Evolutionary conservation across 2,888 invertebrate species (phyloP), one percentile per base, ranked within the genome.

Genomic region (Trachelus tabidus): DNA sequence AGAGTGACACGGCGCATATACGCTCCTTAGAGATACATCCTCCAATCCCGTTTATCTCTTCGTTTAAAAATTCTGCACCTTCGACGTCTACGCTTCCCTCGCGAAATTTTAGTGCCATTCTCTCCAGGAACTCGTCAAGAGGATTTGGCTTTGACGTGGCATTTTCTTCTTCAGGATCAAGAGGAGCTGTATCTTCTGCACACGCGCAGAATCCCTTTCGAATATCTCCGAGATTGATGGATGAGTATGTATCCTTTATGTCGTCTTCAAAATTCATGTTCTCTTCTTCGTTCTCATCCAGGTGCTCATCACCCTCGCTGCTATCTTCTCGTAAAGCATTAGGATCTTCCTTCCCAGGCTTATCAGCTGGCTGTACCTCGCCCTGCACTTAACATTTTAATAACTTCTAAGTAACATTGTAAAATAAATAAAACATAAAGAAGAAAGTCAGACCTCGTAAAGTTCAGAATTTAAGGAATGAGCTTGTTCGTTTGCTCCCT

Each of bases 41-140:
- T 75, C 90, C 90, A 79, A 90, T 90, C 75, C 90, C 90, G 11
- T 85, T 82, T 73, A 90, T 82, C 56, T 56, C 15, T 23, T 56
- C 56, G 23, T 6, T 56, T 23, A 56, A 15, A 2, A 56, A 23
- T 56, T 56, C 56, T 2, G 23, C 56, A 23, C 23, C 56, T 56
- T 56, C 56, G 71, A 80, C 78, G 77, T 83, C 85, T 73, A 83
- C 75, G 71, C 79, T 75, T 71, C 81, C 81, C 68, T 85, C 75
- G 9, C 77, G 82, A 37, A 81, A 71, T 34, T 81, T 81, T 78
- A 87, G 84, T 75, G 79, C 81, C 89, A 90, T 90, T 82, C 84
- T 86, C 77, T 81, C 79, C 71, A 86, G 77, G 78, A 90, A 90
- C 77, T 85, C 87, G 30, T 79, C 81, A 79, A 87, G 80, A 69